A percentile compares a stretch with the other conserved stretches of the same genome.
Conservation (phyloP, 2,888 invertebrate species). For the Parnassius smintheus region DNA sequence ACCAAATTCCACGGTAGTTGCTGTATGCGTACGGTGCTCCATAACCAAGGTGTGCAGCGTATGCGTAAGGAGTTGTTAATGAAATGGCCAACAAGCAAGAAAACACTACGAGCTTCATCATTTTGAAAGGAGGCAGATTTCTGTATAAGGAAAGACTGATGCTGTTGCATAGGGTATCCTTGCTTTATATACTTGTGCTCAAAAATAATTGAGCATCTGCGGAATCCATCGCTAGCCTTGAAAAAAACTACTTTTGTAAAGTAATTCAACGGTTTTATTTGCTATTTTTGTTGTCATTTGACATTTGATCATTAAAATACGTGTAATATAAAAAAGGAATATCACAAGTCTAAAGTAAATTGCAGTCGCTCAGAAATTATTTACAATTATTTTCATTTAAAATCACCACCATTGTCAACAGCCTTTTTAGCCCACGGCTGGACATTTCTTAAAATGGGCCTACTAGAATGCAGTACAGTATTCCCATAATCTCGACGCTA, state of each 20-base stretch:
- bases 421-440: too few relatives aligned
- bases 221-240: slow-evolving; percentile 60
- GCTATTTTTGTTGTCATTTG: slow-evolving; percentile 36
- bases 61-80: slow-evolving; percentile 59
- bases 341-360: too few relatives aligned
- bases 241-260: slow-evolving; percentile 58
- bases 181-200: slow-evolving; percentile 35
- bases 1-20: slow-evolving; percentile 67
- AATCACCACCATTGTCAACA: too few relatives aligned
- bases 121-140: slow-evolving; percentile 65
- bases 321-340: background rate
- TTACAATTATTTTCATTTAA: too few relatives aligned
- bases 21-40: slow-evolving; percentile 27
- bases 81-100: slow-evolving; percentile 82
- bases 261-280: slow-evolving; percentile 42
- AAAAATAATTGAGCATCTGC: slow-evolving; percentile 48
- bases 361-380: too few relatives aligned
- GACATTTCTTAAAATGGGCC: too few relatives aligned
- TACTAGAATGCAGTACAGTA: too few relatives aligned
- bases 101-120: slow-evolving; percentile 82
- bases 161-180: slow-evolving; percentile 29
- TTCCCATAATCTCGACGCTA: too few relatives aligned
- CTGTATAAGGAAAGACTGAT: slow-evolving; percentile 61
- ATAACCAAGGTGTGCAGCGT: slow-evolving; percentile 45
- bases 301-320: slow-evolving; percentile 6